phyloP scores from a whole-genome alignment of 2,113 vertebrate genomes.

The Acinonyx jubatus region DNA sequence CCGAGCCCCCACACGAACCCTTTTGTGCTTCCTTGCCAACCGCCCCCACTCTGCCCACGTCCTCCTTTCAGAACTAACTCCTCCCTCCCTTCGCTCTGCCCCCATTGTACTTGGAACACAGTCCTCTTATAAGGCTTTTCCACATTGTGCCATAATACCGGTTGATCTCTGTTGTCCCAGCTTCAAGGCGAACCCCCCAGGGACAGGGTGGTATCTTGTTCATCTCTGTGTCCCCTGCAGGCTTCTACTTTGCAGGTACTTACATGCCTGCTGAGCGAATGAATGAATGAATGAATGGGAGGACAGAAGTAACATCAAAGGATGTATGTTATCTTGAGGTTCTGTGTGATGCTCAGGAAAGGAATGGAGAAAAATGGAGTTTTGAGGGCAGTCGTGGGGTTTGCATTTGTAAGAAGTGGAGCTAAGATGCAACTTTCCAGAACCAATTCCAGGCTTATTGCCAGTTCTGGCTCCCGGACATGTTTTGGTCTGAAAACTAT shows the following conservation, averaged over 20 bases:
- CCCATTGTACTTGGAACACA: conserved; percentile 11
- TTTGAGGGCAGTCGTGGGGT: background rate
- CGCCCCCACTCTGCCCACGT: conserved; percentile 45
- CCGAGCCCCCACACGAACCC: background rate
- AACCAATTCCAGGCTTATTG: background rate
- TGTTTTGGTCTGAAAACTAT: background rate
- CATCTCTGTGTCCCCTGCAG: background rate
- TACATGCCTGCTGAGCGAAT: background rate
- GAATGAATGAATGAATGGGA: background rate
- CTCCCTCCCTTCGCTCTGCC: background rate
- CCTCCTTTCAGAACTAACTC: background rate
- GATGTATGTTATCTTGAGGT: background rate
- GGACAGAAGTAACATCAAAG: background rate
- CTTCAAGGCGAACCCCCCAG: background rate
- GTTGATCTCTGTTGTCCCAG: background rate
- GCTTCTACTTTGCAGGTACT: background rate
- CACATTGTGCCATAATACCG: background rate
- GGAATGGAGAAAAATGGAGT: background rate
- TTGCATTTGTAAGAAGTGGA: background rate
- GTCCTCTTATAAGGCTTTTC: background rate
- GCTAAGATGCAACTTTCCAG: background rate
- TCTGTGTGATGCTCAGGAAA: background rate
- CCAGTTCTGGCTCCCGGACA: background rate
- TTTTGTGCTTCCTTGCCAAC: conserved; percentile 31
- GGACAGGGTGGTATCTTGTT: background rate